Evolutionary conservation across 2,113 vertebrate genomes (phyloP).

Genomic region (Ceyx margarethae): DNA sequence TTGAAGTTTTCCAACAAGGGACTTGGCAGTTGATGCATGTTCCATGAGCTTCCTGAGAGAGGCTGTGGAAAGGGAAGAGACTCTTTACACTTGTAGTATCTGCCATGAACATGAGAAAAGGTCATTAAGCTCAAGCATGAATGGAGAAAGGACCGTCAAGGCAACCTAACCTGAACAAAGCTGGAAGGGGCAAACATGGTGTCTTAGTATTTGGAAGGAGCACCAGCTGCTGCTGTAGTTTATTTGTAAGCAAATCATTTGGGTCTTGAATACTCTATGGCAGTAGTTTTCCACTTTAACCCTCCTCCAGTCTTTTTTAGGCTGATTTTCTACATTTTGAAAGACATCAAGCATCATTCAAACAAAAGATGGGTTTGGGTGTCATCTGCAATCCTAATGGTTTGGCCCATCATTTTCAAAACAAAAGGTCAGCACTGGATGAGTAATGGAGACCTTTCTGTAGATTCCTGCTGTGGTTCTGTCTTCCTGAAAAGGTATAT

Average conservation of each 20-base stretch:
- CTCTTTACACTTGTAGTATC: background rate
- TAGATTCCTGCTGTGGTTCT: background rate
- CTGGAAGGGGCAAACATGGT: background rate
- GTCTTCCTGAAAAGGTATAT: background rate
- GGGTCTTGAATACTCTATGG: background rate
- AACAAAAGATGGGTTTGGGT: background rate
- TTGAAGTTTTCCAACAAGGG: conserved; percentile 44
- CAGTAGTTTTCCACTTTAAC: background rate
- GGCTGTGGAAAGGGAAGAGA: background rate
- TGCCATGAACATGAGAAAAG: background rate
- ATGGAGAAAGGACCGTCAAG: background rate
- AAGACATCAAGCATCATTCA: background rate
- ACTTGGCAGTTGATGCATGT: background rate
- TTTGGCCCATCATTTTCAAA: background rate
- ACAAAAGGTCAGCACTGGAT: background rate
- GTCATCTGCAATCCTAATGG: background rate
- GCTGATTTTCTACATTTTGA: background rate
- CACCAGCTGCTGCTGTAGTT: background rate
- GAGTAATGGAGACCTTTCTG: background rate
- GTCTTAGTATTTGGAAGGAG: background rate
- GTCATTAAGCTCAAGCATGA: background rate
- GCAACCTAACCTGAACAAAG: background rate
- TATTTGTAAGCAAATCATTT: background rate
- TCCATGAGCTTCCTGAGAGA: conserved; percentile 23
- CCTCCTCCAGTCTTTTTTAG: background rate